Evolutionary conservation across 2,797 vertebrate species (phyloP).

Genomic region (Chelmon rostratus): DNA sequence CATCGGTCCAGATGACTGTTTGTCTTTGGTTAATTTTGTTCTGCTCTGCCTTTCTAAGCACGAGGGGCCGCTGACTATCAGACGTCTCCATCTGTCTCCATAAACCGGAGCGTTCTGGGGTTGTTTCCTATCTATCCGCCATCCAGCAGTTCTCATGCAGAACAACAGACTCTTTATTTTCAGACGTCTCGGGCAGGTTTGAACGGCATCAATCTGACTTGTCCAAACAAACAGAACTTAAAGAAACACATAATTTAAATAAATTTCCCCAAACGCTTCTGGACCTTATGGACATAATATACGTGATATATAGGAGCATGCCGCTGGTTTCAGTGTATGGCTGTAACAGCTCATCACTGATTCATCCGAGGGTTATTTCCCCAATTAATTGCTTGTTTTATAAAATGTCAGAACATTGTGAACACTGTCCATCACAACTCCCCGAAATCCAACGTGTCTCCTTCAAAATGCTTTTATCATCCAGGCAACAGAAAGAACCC

Average conservation of each 20-base stretch:
- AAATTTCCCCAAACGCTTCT: neutral
- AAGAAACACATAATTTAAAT: neutral
- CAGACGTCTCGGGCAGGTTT: conserved; percentile 7
- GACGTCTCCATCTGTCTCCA: conserved; percentile 53
- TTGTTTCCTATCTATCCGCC: conserved; percentile 16
- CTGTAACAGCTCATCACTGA: neutral
- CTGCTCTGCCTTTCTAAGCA: conserved; percentile 21
- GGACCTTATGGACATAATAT: too few relatives aligned
- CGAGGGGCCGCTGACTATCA: conserved; percentile 37
- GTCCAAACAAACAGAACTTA: conserved; percentile 9
- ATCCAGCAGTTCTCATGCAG: conserved; percentile 13
- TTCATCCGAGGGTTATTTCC: neutral
- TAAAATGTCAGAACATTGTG: neutral
- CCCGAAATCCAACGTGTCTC: neutral
- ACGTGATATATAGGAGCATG: neutral
- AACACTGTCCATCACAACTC: neutral
- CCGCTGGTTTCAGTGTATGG: neutral
- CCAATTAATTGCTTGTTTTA: too few relatives aligned
- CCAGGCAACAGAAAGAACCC: too few relatives aligned
- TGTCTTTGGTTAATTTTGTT: conserved; percentile 3
- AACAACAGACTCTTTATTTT: conserved; percentile 10
- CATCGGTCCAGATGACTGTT: conserved; percentile 16
- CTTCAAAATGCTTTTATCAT: neutral
- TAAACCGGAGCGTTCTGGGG: conserved; percentile 4
- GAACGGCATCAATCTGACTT: neutral